Evolutionary conservation across 2,113 vertebrate genomes (phyloP).

Genomic region (Microcebus lehilahytsara): DNA sequence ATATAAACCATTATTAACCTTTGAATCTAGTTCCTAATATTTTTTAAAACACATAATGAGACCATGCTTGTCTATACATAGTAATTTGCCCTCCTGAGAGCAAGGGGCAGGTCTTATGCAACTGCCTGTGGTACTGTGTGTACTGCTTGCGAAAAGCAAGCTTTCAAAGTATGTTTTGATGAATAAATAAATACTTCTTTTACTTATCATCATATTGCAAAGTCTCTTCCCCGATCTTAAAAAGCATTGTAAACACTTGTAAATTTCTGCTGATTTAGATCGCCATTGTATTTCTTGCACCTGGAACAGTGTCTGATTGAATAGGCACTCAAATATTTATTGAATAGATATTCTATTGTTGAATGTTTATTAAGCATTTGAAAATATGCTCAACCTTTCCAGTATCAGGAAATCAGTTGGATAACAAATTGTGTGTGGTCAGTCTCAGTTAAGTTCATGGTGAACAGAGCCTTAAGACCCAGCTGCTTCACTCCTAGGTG

Average conservation of each 20-base stretch:
- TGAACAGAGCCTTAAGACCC: not conserved
- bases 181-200: not conserved
- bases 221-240: not conserved
- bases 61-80: accelerated
- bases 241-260: not conserved
- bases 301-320: not conserved
- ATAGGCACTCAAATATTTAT: not conserved
- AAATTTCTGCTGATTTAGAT: not conserved
- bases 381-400: not conserved
- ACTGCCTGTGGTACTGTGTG: accelerated
- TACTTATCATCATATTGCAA: not conserved
- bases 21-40: not conserved
- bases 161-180: not conserved
- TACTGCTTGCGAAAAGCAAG: not conserved
- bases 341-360: not conserved
- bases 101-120: accelerated
- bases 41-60: not conserved
- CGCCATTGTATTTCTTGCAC: not conserved
- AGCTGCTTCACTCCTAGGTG: not conserved
- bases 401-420: not conserved
- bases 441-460: not conserved
- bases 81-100: not conserved
- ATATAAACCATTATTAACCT: not conserved
- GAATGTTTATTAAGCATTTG: not conserved
- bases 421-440: not conserved